Percentiles rank a stretch among this genome's conserved stretches.
These are phyloP conservation scores for Platyura marginata DNA, from an alignment of 1,140 invertebrate species.

Conservation along the genomic window DNA sequence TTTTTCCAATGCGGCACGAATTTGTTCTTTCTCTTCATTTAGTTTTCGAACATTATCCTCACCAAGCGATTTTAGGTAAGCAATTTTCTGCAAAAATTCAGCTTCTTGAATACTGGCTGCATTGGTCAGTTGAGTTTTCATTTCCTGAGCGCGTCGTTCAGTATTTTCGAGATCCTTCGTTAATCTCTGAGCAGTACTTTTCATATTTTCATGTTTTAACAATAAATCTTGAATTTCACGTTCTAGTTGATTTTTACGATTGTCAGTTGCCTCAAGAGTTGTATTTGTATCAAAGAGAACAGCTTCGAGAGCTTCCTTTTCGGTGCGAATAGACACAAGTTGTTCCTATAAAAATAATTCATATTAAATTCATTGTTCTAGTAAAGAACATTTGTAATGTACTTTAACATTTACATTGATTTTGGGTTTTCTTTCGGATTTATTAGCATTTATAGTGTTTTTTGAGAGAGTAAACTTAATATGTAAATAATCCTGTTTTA, in stretches of 20 bases:
- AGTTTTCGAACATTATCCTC: constrained; percentile 54
- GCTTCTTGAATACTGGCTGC: constrained; percentile 52
- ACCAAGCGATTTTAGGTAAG: constrained; percentile 48
- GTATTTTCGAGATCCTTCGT: constrained; percentile 54
- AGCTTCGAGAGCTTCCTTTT: constrained; percentile 66
- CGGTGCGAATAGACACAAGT: constrained; percentile 47
- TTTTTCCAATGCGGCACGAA: constrained; percentile 50
- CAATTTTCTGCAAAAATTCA: constrained; percentile 53
- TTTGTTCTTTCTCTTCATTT: constrained; percentile 60
- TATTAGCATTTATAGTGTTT: too few species aligned
- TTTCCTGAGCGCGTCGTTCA: constrained; percentile 53
- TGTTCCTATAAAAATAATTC: constrained; percentile 37
- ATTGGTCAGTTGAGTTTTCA: constrained; percentile 46
- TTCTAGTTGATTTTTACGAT: constrained; percentile 48
- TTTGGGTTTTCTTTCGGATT: too few species aligned
- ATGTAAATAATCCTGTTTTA: too few species aligned
- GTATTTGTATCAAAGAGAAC: constrained; percentile 64
- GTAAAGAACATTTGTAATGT: too few species aligned
- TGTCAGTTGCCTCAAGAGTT: constrained; percentile 51
- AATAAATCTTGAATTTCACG: constrained; percentile 55
- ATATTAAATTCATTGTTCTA: neutral
- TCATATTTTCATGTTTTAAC: constrained; percentile 54
- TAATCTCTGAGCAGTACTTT: constrained; percentile 43
- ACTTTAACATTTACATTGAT: too few species aligned
- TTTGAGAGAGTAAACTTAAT: too few species aligned